Percentiles rank a stretch among this genome's conserved stretches.
phyloP scores from a whole-genome alignment of 2,888 invertebrate genomes.

The Platynereis dumerilii region DNA sequence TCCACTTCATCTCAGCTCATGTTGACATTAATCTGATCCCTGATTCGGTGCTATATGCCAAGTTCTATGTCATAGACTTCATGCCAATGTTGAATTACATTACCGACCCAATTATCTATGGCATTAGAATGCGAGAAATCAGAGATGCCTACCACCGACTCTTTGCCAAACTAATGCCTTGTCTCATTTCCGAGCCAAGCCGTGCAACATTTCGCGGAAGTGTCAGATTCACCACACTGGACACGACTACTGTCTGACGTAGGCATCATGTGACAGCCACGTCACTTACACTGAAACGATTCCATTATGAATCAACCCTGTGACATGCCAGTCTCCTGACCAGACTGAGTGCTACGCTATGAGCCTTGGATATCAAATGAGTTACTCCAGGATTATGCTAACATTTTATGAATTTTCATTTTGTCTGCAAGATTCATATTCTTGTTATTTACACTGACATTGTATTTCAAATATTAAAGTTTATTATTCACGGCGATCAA shows the following conservation, averaged over 20 bases:
- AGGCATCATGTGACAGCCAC: no score
- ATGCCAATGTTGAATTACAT: slow-evolving; percentile 40
- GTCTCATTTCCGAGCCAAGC: slow-evolving; percentile 23
- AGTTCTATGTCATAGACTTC: slow-evolving; percentile 42
- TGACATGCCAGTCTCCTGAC: no score
- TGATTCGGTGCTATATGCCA: slow-evolving; percentile 32
- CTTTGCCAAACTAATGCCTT: slow-evolving; percentile 32
- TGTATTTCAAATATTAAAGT: no score
- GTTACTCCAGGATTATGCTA: no score
- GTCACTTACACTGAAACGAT: no score
- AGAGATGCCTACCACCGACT: slow-evolving; percentile 36
- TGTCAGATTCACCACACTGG: slow-evolving; percentile 31
- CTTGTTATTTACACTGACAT: no score
- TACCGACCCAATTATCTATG: slow-evolving; percentile 41
- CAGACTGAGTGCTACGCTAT: no score
- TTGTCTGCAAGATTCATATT: no score
- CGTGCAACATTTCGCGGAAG: slow-evolving; percentile 13
- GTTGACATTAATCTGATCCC: slow-evolving; percentile 29
- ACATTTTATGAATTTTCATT: no score
- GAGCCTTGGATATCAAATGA: no score
- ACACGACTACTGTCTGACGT: slow-evolving; percentile 20
- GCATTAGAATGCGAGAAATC: slow-evolving; percentile 42
- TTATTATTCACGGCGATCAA: no score
- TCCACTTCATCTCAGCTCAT: slow-evolving; percentile 39
- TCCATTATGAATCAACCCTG: no score